Evolutionary conservation across 2,888 invertebrate species (phyloP), one percentile per base, ranked within the genome.

Genomic region (Catocala sponsa): DNA sequence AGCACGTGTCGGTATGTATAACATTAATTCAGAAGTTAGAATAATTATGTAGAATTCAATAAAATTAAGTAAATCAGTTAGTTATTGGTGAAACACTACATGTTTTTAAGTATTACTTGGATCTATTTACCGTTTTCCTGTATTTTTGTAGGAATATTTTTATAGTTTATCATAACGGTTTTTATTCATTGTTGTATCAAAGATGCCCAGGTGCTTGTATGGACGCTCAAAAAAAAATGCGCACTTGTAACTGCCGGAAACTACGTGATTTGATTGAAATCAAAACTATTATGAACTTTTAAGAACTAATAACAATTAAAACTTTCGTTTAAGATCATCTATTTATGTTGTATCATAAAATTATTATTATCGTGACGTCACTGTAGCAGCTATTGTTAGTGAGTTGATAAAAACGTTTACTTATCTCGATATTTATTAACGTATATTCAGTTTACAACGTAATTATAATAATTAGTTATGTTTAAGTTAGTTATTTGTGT

Each of bases 151-250:
- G 15, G 46, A 50, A 49, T 55, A 55, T 38, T 68, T 56, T 50
- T 69, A 43, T 55, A 46, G 15, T 51, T 5, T 4, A 62, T 46
- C 59, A 43, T 74, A 77, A 74, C 78, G 78, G 74, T 67, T 74
- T 77, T 69, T 71, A 60, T 65, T 70, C 78, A 70, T 77, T 70
- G 77, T 76, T 65, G 53, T 63, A 73, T 59, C 57, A 65, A 64
- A 57, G 78, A 70, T 74, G 77, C 63, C 11, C 9, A 51, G 53
- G 12, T 50, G 63, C 53, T 59, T 49, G 38, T 41, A 52, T 53
- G 41, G 63, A 70, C 64, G 77, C 64, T 54, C n/a, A 51, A 55
- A 57, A 70, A 52, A 43, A 48, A 43, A 47, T 12, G 44, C 49
- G 13, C 25, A 2, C 6, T 47, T 43, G 43, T n/a, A 43, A 41